Base-by-base conservation (phyloP, 1,140 invertebrate species). In the Dinoponera quadriceps region DNA sequence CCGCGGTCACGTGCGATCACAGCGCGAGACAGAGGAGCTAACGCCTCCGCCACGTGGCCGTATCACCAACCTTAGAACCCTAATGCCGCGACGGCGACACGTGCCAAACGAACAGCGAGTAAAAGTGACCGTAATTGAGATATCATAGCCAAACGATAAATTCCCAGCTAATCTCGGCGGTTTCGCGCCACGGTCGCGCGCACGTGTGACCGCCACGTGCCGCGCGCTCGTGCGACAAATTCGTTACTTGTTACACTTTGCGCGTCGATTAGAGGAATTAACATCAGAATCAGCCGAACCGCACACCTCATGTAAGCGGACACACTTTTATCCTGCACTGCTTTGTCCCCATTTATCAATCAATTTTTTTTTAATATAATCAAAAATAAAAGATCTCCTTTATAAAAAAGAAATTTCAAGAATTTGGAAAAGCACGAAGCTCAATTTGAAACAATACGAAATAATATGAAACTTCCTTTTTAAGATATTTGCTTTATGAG, bases 81-180 rank as follows among this genome's bases (percentile, higher is more conserved):
- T n/a, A n/a, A n/a, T n/a, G n/a, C 85, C 84, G 62, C 63, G 71
- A 22, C 66, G 63, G 16, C 38, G 57, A 54, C 86, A 88, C 87
- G 87, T 88, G 90, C 62, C 62, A 51, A 55, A 13, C 63, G 74
- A 84, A 55, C 77, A 65, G 33, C 59, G 71, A 84, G 66, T 75
- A 73, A 81, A 84, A 89, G 81, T 65, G 63, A 27, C 18, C 68
- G 84, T 92, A 92, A 92, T 92, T 91, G 91, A 91, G 90, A 92
- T 92, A 92, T 92, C 90, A 92, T 91, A 83, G 65, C 62, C 51
- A 11, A 27, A 65, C 73, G 65, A 82, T 69, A 66, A 60, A 89
- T 82, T 68, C 69, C 22, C 18, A 14, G 82, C 82, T 90, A 88
- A 91, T 91, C 87, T 71, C 62, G 63, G 88, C 85, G 86, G 87